Conservation (phyloP, 1,140 invertebrate species). For the Centruroides vittatus region DNA sequence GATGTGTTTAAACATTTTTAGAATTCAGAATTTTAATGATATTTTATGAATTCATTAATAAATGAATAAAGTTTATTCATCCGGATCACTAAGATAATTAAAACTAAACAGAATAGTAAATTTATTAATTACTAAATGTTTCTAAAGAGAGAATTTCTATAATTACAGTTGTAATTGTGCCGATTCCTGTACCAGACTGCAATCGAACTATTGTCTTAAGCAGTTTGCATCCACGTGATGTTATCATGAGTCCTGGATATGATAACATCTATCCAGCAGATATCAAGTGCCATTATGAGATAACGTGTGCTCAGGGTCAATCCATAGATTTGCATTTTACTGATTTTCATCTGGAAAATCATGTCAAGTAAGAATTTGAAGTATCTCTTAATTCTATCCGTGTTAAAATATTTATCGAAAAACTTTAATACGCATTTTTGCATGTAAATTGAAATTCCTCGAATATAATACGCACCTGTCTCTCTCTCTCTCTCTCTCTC, state of each 20-base stretch:
- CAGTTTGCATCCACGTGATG: constrained; percentile 38
- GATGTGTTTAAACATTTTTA: too few relatives aligned
- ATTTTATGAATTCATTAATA: neutral
- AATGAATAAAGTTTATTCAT: neutral
- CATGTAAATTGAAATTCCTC: too few relatives aligned
- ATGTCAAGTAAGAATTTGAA: constrained; percentile 39
- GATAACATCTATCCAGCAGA: constrained; percentile 53
- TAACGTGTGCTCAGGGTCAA: constrained; percentile 42
- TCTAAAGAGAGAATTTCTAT: neutral
- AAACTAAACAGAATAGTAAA: neutral
- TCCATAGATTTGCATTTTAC: constrained; percentile 48
- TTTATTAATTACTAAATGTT: too few relatives aligned
- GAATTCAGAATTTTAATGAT: too few relatives aligned
- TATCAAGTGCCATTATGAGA: constrained; percentile 42
- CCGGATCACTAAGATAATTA: neutral
- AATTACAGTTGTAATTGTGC: constrained; percentile 9
- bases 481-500: too few relatives aligned
- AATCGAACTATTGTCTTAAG: constrained; percentile 45
- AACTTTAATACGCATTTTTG: too few relatives aligned
- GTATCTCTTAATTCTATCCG: too few relatives aligned
- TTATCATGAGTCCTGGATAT: constrained; percentile 48
- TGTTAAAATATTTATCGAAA: too few relatives aligned
- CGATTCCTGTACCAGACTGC: constrained; percentile 31
- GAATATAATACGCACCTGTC: too few relatives aligned
- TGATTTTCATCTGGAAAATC: constrained; percentile 49